Base-by-base conservation (phyloP, 2,797 vertebrate genomes). In the Syncerus caffer region DNA sequence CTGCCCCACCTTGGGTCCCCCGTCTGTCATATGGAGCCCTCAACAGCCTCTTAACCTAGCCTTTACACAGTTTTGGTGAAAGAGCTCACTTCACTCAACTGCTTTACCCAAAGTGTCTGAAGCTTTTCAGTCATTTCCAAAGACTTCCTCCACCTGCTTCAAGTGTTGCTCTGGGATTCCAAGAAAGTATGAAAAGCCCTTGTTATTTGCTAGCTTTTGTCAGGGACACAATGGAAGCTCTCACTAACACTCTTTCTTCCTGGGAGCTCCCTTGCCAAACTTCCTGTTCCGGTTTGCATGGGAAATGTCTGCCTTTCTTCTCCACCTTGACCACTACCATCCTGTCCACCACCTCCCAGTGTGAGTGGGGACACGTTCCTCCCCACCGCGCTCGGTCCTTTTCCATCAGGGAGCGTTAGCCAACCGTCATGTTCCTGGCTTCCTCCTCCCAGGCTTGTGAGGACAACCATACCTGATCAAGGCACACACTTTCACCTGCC, bases 381-480 rank as follows among this genome's bases (percentile, higher is more conserved):
- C 19, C 31, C 23, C 14, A 1, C 9, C 5, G 7, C 13, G 5
- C 19, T 38, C 50, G 6, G 8, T 45, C 58, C 58, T 25, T 53
- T 67, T 27, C 55, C 55, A 16, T 38, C 17, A 45, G 17, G 6
- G n/a, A 74, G 17, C 3, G 0, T 67, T 51, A 27, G 21, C 50
- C 14, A 2, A n/a, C 87, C 7, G 3, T 17, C 0, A 14, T 0
- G 0, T 42, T 31, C 67, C 58, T 53, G 1, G 0, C 31, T n/a
- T n/a, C 57, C 25, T 55, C 31, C 47, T 58, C 29, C 93, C 45
- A 79, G 38, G 2, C 1, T 53, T 13, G 42, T 51, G 57, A 53
- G 38, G 42, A 53, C 1, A 12, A 34, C 27, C 17, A 15, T 1
- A 16, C 12, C 29, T 3, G 25, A 92, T 45, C 27, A 51, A 14